Evolutionary conservation across 2,113 vertebrate genomes (phyloP).

Genomic region (Isichthys henryi): DNA sequence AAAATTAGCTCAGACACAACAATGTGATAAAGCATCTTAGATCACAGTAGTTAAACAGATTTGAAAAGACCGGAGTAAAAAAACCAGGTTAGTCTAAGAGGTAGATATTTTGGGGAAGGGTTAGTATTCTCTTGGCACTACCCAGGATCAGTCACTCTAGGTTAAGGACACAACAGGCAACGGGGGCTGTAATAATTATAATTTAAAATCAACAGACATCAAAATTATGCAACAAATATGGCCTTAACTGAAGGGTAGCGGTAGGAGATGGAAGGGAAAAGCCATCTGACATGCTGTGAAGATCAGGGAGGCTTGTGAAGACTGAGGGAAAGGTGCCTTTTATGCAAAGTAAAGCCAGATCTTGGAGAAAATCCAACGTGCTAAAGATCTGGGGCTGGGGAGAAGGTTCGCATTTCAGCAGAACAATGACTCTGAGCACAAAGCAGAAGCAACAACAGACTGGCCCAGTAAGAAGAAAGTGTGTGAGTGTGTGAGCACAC

Average conservation of each 20-base stretch:
- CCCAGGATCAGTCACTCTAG: neutral
- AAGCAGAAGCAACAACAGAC: neutral
- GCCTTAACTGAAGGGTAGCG: neutral
- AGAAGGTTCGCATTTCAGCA: neutral
- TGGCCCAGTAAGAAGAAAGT: conserved; percentile 2
- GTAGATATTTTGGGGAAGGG: neutral
- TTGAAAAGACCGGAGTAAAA: neutral
- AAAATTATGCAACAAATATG: neutral
- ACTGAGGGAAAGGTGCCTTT: neutral
- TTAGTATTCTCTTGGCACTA: neutral
- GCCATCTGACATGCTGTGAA: neutral
- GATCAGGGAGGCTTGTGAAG: neutral
- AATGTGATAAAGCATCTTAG: neutral
- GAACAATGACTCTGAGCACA: neutral
- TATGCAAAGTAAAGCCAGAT: neutral
- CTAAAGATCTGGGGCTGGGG: neutral
- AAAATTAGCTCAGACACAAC: neutral
- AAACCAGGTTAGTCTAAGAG: neutral
- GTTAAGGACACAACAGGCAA: neutral
- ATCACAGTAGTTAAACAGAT: neutral
- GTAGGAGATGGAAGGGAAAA: neutral
- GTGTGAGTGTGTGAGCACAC: neutral
- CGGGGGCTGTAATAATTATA: neutral
- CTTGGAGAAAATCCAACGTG: neutral
- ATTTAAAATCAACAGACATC: neutral